Conservation (phyloP, 2,888 invertebrate genomes). For the Ectropis crepuscularia region DNA sequence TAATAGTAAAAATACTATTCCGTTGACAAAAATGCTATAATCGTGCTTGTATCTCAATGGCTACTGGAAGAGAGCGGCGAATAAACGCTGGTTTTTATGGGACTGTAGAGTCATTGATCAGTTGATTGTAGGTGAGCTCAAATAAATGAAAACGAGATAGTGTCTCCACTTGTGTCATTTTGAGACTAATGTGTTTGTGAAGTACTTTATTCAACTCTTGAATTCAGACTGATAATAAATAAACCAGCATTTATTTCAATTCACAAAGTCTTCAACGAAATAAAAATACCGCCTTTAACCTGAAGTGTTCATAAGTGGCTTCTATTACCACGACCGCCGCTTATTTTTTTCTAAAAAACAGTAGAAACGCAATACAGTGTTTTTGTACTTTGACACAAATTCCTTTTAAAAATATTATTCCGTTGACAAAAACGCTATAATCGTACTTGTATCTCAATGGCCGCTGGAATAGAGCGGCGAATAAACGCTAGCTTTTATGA, state of each 20-base stretch:
- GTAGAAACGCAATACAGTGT: no score
- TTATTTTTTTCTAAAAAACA: no score
- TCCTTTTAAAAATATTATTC: constrained; percentile 51
- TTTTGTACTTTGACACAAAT: no score
- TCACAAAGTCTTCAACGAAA: background rate
- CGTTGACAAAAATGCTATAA: constrained; percentile 44
- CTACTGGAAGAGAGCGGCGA: constrained; percentile 32
- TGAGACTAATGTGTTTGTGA: background rate
- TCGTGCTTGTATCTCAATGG: constrained; percentile 9
- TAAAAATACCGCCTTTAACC: no score
- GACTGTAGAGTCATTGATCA: constrained; percentile 25
- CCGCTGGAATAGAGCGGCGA: constrained; percentile 32
- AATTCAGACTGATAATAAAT: background rate
- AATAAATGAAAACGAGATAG: constrained; percentile 14
- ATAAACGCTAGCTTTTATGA: constrained; percentile 31
- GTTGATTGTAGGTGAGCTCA: constrained; percentile 8
- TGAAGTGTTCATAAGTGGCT: no score
- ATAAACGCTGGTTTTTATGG: constrained; percentile 31
- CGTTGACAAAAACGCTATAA: constrained; percentile 44
- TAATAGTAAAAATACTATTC: constrained; percentile 52
- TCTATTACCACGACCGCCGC: no score
- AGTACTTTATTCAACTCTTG: background rate
- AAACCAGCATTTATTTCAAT: no score
- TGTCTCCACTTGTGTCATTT: constrained; percentile 1
- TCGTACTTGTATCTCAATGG: constrained; percentile 9